Evolutionary conservation across 2,888 invertebrate species (phyloP).

Genomic region (Amblyjoppa fuscipennis): DNA sequence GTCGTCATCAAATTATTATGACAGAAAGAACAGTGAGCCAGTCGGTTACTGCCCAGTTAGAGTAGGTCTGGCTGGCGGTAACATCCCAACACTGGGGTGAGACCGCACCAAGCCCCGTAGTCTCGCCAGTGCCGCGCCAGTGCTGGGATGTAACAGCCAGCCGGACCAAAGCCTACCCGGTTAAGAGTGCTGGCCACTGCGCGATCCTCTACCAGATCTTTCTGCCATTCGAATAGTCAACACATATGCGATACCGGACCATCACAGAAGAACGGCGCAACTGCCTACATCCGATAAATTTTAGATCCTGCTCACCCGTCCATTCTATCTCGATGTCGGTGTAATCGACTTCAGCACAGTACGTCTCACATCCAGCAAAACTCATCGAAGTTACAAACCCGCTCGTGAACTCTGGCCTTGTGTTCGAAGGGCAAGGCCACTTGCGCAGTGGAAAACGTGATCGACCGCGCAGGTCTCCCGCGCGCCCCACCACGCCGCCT

Average conservation of each 20-base stretch:
- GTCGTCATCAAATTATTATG: neutral
- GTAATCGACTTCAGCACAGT: neutral
- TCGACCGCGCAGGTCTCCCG: conserved; percentile 52
- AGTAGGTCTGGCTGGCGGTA: no score
- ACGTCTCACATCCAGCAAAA: neutral
- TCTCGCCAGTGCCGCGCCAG: no score
- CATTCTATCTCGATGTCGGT: neutral
- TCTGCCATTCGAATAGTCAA: no score
- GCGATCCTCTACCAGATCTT: no score
- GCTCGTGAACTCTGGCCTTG: conserved; percentile 80
- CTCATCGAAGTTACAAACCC: conserved; percentile 54
- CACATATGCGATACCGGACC: no score
- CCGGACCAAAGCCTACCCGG: no score
- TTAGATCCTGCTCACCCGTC: neutral
- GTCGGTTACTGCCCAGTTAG: no score
- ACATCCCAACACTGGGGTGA: no score
- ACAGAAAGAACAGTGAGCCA: no score
- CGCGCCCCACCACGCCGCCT: conserved; percentile 12
- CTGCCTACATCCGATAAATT: neutral
- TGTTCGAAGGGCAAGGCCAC: conserved; percentile 79
- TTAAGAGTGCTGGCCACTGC: no score
- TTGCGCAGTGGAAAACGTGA: conserved; percentile 48
- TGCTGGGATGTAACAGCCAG: no score
- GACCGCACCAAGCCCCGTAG: no score
- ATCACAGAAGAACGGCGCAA: neutral